A percentile compares a stretch with the other conserved stretches of the same genome.
phyloP scores from a whole-genome alignment of 2,113 vertebrate species.

The Onychostoma macrolepis region DNA sequence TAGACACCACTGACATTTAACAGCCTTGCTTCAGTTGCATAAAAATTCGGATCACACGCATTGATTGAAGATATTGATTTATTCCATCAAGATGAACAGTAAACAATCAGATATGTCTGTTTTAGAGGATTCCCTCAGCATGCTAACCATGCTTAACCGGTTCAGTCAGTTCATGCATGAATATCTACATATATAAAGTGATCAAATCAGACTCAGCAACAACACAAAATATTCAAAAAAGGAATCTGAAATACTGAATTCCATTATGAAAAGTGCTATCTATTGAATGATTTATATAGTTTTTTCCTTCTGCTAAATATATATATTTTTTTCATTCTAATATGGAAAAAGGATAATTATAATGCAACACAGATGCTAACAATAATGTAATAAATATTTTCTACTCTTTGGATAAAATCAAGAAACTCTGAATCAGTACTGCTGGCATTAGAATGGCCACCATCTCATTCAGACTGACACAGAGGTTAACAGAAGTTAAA shows the following conservation, averaged over 20 bases:
- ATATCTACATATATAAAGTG: not conserved
- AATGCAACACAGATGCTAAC: not conserved
- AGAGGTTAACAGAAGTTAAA: constrained; percentile 41
- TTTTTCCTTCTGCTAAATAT: not conserved
- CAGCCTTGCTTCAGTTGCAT: constrained; percentile 35
- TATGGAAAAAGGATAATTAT: not conserved
- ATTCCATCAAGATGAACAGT: constrained; percentile 60
- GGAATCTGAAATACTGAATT: not conserved
- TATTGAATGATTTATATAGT: not conserved
- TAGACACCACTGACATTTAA: not conserved
- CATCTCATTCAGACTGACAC: constrained; percentile 30
- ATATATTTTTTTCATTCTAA: not conserved
- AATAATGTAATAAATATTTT: not conserved
- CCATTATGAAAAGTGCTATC: not conserved
- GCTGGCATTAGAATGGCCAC: not conserved
- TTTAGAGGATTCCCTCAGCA: constrained; percentile 47
- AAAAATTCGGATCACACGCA: constrained; percentile 54
- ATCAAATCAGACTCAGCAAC: not conserved
- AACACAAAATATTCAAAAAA: not conserved
- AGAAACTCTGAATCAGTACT: not conserved
- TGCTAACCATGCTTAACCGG: constrained; percentile 48
- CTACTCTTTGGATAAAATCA: not conserved
- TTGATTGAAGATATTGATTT: constrained; percentile 62
- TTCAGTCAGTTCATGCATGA: constrained; percentile 34
- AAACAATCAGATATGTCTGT: constrained; percentile 60